Evolutionary conservation across 2,888 invertebrate genomes (phyloP).

Genomic region (Nysson spinosus): DNA sequence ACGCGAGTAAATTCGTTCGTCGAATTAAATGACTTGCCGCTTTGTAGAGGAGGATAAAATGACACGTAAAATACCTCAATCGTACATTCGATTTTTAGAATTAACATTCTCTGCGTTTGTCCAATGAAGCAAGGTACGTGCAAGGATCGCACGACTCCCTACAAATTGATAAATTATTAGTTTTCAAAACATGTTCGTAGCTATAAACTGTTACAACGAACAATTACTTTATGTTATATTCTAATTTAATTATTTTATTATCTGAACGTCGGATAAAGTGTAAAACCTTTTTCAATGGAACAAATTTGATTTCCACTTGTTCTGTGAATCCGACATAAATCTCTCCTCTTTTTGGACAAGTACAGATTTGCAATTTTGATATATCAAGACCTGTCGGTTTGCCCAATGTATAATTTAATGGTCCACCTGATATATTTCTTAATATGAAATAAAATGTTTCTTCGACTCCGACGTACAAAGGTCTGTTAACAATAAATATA

Average conservation of each 20-base stretch:
- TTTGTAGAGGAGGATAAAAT: slow-evolving; percentile 69
- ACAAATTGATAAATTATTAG: slow-evolving; percentile 5
- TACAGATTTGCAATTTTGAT: slow-evolving; percentile 62
- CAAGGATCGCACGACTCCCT: slow-evolving; percentile 73
- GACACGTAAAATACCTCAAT: slow-evolving; percentile 71
- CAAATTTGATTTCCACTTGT: slow-evolving; percentile 59
- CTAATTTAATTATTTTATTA: no score
- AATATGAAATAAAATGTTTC: slow-evolving; percentile 62
- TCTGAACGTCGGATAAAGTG: neutral
- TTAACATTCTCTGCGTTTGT: slow-evolving; percentile 57
- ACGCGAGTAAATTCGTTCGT: slow-evolving; percentile 52
- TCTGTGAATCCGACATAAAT: slow-evolving; percentile 53
- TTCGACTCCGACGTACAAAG: slow-evolving; percentile 65
- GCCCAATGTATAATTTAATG: slow-evolving; percentile 54
- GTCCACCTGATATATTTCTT: slow-evolving; percentile 62
- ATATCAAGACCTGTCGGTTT: slow-evolving; percentile 66
- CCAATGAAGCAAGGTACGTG: slow-evolving; percentile 75
- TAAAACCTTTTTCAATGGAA: slow-evolving; percentile 61
- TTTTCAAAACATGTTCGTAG: no score
- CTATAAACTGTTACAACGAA: no score
- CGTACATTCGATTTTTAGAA: slow-evolving; percentile 70
- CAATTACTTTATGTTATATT: no score
- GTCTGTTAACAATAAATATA: slow-evolving; percentile 20
- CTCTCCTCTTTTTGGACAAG: slow-evolving; percentile 66
- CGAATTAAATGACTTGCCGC: slow-evolving; percentile 57